phyloP scores from a whole-genome alignment of 2,888 invertebrate genomes.

The Linyphia triangularis region DNA sequence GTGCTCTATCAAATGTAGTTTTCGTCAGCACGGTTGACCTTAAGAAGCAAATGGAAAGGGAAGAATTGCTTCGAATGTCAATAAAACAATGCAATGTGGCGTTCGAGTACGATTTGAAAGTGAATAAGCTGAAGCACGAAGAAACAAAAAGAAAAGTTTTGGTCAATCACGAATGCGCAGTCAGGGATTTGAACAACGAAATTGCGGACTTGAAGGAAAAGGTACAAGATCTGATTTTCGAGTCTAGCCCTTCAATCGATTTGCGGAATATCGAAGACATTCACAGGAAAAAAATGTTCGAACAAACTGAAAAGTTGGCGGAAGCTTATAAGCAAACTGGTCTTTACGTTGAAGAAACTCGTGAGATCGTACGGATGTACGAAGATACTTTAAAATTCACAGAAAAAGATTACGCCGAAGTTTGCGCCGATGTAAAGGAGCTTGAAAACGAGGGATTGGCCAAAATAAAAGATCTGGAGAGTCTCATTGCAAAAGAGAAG shows the following conservation, averaged over 20 bases:
- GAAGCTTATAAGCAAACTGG: constrained; percentile 4
- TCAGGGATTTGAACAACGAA: constrained; percentile 13
- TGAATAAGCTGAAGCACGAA: constrained; percentile 8
- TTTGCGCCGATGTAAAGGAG: neutral
- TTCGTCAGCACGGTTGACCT: neutral
- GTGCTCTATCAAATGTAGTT: neutral
- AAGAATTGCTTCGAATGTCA: constrained; percentile 31
- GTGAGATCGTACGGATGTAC: neutral
- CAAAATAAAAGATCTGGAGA: constrained; percentile 20
- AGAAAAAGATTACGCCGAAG: constrained; percentile 10
- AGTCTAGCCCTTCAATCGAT: neutral
- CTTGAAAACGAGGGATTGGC: neutral
- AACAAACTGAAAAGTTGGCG: neutral
- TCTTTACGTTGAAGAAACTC: neutral
- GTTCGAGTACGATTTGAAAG: constrained; percentile 21
- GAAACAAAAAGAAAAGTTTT: neutral
- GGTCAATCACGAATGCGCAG: neutral
- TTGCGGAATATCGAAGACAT: neutral
- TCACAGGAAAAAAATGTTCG: neutral
- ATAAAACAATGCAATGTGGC: constrained; percentile 4
- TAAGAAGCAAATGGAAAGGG: neutral
- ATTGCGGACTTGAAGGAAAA: constrained; percentile 9
- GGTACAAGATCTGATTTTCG: constrained; percentile 33
- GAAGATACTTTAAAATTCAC: neutral
- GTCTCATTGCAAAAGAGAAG: neutral